A percentile compares a stretch with the other conserved stretches of the same genome.
phyloP scores from a whole-genome alignment of 1,140 invertebrate species.

The Stegodyphus dumicola region DNA sequence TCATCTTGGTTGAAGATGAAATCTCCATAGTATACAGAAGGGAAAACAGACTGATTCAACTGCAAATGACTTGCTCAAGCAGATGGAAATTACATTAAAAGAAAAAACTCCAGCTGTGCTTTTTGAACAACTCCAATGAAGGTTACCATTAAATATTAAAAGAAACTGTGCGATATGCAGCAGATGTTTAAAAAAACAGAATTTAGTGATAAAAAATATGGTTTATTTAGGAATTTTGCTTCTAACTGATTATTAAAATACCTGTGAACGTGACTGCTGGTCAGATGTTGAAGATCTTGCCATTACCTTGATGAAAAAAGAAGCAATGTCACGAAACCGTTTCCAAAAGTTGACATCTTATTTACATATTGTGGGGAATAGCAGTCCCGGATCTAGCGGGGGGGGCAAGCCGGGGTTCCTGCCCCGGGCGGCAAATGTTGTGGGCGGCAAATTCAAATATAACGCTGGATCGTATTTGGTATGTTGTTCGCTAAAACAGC shows the following conservation, averaged over 20 bases:
- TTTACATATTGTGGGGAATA: neutral
- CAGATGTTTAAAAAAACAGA: slow-evolving; percentile 17
- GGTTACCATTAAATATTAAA: slow-evolving; percentile 22
- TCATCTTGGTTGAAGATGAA: slow-evolving; percentile 16
- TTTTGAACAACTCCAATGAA: slow-evolving; percentile 26
- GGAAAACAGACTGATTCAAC: slow-evolving; percentile 7
- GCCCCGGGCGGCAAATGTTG: too few species aligned
- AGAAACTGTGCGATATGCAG: slow-evolving; percentile 29
- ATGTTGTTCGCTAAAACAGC: too few species aligned
- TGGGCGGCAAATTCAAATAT: too few species aligned
- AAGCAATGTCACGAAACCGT: neutral
- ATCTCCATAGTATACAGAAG: slow-evolving; percentile 17
- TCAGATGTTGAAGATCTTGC: slow-evolving; percentile 31
- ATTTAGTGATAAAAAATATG: slow-evolving; percentile 25
- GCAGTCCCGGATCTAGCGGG: too few species aligned
- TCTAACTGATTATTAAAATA: neutral
- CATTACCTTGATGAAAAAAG: slow-evolving; percentile 16
- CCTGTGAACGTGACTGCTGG: slow-evolving; percentile 26
- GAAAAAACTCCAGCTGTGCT: slow-evolving; percentile 20
- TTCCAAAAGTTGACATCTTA: neutral
- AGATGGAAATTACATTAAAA: slow-evolving; percentile 19
- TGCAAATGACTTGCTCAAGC: slow-evolving; percentile 28
- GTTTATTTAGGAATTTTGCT: neutral
- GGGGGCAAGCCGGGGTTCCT: too few species aligned
- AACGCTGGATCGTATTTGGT: too few species aligned